Base-by-base conservation (phyloP, 1,140 invertebrate species). In the Drosophila elegans region DNA sequence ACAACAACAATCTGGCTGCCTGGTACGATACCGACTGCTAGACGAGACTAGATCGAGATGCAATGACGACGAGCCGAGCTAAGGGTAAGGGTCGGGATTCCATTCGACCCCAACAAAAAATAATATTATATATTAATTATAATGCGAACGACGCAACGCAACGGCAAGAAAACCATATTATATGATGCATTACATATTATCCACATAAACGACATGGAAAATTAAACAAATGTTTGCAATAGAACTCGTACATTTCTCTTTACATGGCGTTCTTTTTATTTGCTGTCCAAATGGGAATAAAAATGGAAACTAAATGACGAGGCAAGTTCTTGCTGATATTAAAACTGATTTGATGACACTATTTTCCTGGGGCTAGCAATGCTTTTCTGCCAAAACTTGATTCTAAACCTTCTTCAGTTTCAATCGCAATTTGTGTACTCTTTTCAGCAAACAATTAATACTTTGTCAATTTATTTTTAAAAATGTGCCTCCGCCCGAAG, bases 11-110 rank as follows among this genome's bases (percentile, higher is more conserved):
- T 90, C 95, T 97, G 56, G 97, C 97, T 74, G 97, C 97, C 80
- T 98, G 98, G 98, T 98, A 98, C 93, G 98, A 99, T 93, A 98
- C 98, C 73, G 98, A 98, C 93, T 95, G 98, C 84, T 99, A 96
- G 51, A 88, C 32, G 51, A 82, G 29, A 13, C 16, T 21, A 21
- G 16, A 21, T 21, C 16, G 16, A 21, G 16, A 21, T 21, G 16
- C 16, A 21, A 21, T 21, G 16, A 21, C 16, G 16, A 21, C 13
- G n/a, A 32, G 29, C 44, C 29, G 49, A 52, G 51, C 32, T 38
- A 68, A 63, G 55, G 57, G 36, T 48, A 52, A 57, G 45, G 38
- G 45, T 38, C 41, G 63, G 62, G 61, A 36, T 36, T 66, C 60
- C 60, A 64, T 27, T 67, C 39, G 56, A 56, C 60, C 34, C 39